Percentiles rank a stretch among this genome's conserved stretches.
These are phyloP conservation scores for Cryptotermes secundus DNA, from an alignment of 1,140 invertebrate species.

Conservation along the genomic window DNA sequence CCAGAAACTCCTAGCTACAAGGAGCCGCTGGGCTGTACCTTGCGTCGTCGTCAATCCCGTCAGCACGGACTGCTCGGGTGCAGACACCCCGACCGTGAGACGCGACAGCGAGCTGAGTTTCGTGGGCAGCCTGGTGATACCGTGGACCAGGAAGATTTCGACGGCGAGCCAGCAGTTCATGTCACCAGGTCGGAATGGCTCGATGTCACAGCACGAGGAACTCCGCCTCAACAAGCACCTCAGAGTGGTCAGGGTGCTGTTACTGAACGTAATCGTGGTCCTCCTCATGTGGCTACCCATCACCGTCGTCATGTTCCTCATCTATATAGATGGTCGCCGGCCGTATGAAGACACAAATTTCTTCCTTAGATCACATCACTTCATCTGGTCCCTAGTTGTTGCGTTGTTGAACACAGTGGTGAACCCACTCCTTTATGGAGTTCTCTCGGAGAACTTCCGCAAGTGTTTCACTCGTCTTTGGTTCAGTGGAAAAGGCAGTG, in stretches of 20 bases:
- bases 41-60: conserved; percentile 48
- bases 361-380: conserved; percentile 56
- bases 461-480: conserved; percentile 53
- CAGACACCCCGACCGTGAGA: conserved; percentile 38
- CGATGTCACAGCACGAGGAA: conserved; percentile 55
- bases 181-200: conserved; percentile 45
- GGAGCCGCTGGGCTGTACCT: conserved; percentile 53
- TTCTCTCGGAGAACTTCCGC: conserved; percentile 75
- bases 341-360: conserved; percentile 49
- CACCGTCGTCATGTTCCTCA: conserved; percentile 55
- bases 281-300: conserved; percentile 63
- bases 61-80: conserved; percentile 31
- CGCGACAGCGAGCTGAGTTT: conserved; percentile 54
- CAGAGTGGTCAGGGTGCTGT: conserved; percentile 55
- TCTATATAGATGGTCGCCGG: conserved; percentile 57
- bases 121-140: conserved; percentile 49
- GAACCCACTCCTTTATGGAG: conserved; percentile 77
- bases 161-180: conserved; percentile 11
- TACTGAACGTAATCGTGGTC: conserved; percentile 59
- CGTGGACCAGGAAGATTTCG: conserved; percentile 46
- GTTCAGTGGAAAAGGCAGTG: conserved; percentile 29
- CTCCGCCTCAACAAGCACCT: conserved; percentile 56
- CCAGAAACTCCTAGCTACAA: conserved; percentile 54
- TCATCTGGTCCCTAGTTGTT: conserved; percentile 57
- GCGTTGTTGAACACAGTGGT: conserved; percentile 71